These are phyloP conservation scores for Habroteleia sp. DNA, from an alignment of 2,888 invertebrate species.

Conservation along the genomic window DNA sequence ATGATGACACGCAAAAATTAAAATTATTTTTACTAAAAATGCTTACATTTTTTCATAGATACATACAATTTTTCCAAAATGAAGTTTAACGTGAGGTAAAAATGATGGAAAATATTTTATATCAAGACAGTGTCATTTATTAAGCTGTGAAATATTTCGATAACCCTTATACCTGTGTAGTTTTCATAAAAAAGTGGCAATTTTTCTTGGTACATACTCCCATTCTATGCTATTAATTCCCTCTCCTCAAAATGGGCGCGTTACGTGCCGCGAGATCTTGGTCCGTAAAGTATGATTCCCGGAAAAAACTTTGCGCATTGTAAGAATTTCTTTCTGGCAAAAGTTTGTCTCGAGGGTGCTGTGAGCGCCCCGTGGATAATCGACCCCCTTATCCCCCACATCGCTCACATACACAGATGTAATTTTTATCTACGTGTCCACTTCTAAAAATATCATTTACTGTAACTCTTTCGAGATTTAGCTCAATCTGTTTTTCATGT, in stretches of 20 bases:
- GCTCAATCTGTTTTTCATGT: conserved; percentile 18
- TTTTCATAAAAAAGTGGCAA: conserved; percentile 22
- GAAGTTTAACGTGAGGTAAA: too few relatives aligned
- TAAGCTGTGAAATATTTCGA: conserved; percentile 20
- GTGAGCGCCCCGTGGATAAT: conserved; percentile 66
- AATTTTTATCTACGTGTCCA: conserved; percentile 28
- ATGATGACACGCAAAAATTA: neutral
- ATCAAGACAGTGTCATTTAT: conserved; percentile 5
- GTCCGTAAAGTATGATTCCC: conserved; percentile 62
- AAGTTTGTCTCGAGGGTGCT: conserved; percentile 72
- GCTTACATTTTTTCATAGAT: too few relatives aligned
- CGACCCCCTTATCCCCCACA: conserved; percentile 46
- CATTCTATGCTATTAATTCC: conserved; percentile 35
- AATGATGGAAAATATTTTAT: neutral
- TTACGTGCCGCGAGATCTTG: conserved; percentile 45
- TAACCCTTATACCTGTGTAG: conserved; percentile 5
- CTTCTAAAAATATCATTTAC: conserved; percentile 26
- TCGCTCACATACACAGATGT: conserved; percentile 30
- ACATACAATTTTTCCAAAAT: too few relatives aligned
- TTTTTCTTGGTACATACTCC: conserved; percentile 15
- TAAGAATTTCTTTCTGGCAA: conserved; percentile 66
- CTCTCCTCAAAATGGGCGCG: conserved; percentile 26
- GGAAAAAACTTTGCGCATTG: conserved; percentile 65
- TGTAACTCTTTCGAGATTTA: conserved; percentile 17
- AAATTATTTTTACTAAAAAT: neutral